phyloP scores from a whole-genome alignment of 2,888 invertebrate species.

The Creontiades dilutus region DNA sequence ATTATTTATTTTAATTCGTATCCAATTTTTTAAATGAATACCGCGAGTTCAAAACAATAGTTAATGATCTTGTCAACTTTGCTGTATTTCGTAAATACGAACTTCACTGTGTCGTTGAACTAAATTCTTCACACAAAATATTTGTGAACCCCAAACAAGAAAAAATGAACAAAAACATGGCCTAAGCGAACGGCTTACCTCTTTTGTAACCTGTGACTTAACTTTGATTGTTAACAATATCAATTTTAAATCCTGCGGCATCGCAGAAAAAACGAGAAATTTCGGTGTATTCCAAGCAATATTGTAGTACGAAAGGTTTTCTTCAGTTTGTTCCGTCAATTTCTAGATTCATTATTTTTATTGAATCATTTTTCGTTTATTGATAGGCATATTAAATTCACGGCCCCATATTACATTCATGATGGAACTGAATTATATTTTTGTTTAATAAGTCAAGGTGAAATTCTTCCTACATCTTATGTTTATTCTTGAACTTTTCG shows the following conservation, averaged over 20 bases:
- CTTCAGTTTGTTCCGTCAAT: not conserved
- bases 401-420: not conserved
- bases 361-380: not conserved
- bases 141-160: no score
- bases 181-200: slow-evolving; percentile 7
- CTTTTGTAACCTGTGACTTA: not conserved
- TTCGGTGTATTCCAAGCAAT: slow-evolving; percentile 26
- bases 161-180: not conserved
- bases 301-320: not conserved
- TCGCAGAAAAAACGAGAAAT: slow-evolving; percentile 5
- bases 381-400: not conserved
- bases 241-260: no score
- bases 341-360: no score
- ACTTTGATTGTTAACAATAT: no score
- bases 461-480: not conserved
- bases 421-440: not conserved
- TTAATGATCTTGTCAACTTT: not conserved
- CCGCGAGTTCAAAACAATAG: not conserved
- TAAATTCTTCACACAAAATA: no score
- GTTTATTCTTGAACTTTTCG: slow-evolving; percentile 5
- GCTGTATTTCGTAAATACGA: not conserved
- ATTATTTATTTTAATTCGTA: no score
- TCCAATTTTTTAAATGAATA: not conserved
- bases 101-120: not conserved
- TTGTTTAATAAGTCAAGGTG: not conserved